phyloP scores from a whole-genome alignment of 2,888 invertebrate species.

The Limnephilus lunatus region DNA sequence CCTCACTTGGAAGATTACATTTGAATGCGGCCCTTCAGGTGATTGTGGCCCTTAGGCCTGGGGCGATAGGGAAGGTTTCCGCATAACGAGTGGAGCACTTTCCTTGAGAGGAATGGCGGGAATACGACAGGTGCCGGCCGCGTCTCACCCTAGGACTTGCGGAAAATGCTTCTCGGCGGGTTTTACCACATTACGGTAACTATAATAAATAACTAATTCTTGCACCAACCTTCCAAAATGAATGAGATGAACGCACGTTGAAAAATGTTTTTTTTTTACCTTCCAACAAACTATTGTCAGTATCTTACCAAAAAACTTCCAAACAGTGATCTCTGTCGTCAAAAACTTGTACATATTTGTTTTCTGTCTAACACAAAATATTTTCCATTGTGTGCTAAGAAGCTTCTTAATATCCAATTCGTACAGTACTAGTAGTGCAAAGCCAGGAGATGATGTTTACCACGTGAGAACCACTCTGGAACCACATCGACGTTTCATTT shows the following conservation, averaged over 20 bases:
- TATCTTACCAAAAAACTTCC: too few relatives aligned
- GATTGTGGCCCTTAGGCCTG: constrained; percentile 20
- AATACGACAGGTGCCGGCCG: constrained; percentile 51
- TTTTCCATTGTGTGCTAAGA: too few relatives aligned
- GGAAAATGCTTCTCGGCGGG: neutral
- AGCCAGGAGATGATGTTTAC: neutral
- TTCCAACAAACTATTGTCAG: too few relatives aligned
- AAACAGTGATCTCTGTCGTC: neutral
- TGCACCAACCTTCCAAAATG: too few relatives aligned
- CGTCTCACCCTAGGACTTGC: constrained; percentile 41
- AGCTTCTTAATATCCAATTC: too few relatives aligned
- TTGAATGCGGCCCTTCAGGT: constrained; percentile 13
- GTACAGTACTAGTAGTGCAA: too few relatives aligned
- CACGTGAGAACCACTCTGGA: neutral
- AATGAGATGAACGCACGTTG: too few relatives aligned
- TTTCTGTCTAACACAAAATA: neutral
- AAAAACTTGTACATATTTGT: neutral
- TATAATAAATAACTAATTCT: too few relatives aligned
- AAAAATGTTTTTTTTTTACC: too few relatives aligned
- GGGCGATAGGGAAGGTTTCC: constrained; percentile 16
- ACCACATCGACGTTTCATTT: neutral
- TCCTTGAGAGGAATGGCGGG: constrained; percentile 34
- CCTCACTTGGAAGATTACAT: constrained; percentile 52
- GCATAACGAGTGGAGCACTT: neutral
- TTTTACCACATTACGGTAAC: neutral